A percentile compares a stretch with the other conserved stretches of the same genome.
Evolutionary conservation across 2,888 invertebrate species (phyloP).

Genomic region (Apamea epomidion): DNA sequence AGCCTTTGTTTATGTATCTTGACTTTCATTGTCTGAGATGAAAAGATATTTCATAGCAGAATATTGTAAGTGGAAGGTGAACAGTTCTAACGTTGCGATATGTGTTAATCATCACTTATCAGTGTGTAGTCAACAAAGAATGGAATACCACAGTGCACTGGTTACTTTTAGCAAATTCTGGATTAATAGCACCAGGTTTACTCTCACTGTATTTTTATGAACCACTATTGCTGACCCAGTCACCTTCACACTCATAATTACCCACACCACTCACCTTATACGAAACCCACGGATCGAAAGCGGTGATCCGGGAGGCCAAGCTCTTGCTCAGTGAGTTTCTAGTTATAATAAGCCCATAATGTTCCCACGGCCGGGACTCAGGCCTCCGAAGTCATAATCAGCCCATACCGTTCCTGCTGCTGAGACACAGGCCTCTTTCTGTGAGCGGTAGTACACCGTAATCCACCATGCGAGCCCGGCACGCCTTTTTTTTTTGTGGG

Average conservation of each 20-base stretch:
- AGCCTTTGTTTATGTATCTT: constrained; percentile 21
- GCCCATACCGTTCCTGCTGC: background rate
- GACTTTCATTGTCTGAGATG: background rate
- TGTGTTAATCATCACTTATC: background rate
- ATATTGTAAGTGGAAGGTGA: background rate
- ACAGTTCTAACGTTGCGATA: background rate
- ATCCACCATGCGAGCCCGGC: background rate
- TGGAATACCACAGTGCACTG: no score
- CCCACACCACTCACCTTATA: background rate
- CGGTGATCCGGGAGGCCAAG: background rate
- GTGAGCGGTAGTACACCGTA: background rate
- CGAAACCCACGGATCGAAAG: background rate
- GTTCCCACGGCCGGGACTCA: background rate
- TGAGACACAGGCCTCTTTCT: background rate
- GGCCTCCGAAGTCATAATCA: background rate
- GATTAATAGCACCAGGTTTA: background rate
- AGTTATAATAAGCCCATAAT: background rate
- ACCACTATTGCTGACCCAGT: background rate
- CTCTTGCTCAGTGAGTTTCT: background rate
- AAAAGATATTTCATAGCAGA: background rate
- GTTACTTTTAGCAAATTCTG: background rate
- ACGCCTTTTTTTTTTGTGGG: no score
- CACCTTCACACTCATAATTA: background rate
- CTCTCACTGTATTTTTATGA: background rate
- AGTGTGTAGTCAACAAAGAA: no score